Conservation (phyloP, 2,797 vertebrate genomes). For the Siniperca obscura region DNA sequence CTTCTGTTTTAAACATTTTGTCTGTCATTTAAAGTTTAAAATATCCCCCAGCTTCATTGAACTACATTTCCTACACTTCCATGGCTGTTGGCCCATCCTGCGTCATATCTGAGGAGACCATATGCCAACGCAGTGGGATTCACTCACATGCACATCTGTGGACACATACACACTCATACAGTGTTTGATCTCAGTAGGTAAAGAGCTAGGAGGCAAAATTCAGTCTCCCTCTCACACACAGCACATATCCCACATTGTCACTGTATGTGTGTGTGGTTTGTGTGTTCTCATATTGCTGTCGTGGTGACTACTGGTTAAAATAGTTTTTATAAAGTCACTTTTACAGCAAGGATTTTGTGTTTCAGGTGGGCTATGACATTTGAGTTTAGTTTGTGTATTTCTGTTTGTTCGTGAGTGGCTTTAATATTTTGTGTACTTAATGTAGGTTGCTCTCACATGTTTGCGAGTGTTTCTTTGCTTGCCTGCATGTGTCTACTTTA, state of each 20-base stretch:
- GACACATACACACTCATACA: conserved; percentile 30
- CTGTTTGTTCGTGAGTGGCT: background rate
- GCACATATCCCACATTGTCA: conserved; percentile 14
- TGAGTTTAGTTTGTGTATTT: background rate
- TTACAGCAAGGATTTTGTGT: background rate
- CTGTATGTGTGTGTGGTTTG: background rate
- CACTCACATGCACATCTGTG: conserved; percentile 36
- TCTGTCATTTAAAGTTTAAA: conserved; percentile 13
- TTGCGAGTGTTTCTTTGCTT: background rate
- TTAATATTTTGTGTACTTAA: conserved; percentile 9
- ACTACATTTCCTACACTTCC: conserved; percentile 4
- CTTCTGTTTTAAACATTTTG: background rate
- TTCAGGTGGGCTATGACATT: background rate
- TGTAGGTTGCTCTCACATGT: background rate
- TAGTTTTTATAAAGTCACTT: conserved; percentile 2
- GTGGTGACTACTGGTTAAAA: background rate
- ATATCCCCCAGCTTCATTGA: conserved; percentile 6
- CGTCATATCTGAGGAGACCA: conserved; percentile 50
- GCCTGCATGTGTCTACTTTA: background rate
- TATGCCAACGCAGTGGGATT: conserved; percentile 43
- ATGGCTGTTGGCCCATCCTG: conserved; percentile 25
- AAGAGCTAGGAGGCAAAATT: conserved; percentile 35
- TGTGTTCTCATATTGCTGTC: background rate
- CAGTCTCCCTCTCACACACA: conserved; percentile 7
- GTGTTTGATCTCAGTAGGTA: conserved; percentile 61